These are phyloP conservation scores for Turnix velox DNA, from an alignment of 2,113 vertebrate species.

Conservation along the genomic window DNA sequence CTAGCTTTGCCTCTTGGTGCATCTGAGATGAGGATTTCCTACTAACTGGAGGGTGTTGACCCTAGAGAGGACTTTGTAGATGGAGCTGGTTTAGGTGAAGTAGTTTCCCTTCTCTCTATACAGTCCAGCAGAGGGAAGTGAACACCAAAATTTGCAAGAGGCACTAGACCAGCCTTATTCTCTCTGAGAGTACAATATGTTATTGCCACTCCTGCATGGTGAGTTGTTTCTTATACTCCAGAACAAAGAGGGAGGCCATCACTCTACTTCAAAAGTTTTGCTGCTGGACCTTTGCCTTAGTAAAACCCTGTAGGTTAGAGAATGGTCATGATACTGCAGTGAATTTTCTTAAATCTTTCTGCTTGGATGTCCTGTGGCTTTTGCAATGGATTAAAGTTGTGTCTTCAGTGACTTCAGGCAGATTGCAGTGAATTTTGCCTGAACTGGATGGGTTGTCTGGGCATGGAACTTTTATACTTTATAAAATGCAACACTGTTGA, in stretches of 20 bases:
- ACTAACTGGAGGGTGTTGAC: not conserved
- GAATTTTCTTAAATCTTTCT: not conserved
- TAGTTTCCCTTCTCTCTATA: not conserved
- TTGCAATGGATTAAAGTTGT: fast-evolving
- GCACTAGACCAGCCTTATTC: not conserved
- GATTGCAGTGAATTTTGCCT: not conserved
- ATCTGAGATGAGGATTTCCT: not conserved
- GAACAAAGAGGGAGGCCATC: not conserved
- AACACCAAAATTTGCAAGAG: not conserved
- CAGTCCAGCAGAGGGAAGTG: conserved; percentile 20
- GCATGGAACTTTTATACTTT: not conserved
- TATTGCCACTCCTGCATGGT: not conserved
- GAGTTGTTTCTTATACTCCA: not conserved
- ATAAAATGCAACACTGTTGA: not conserved
- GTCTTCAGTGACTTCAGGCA: not conserved
- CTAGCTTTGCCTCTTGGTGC: not conserved
- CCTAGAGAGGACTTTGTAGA: not conserved
- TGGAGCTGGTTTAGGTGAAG: not conserved
- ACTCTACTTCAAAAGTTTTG: not conserved
- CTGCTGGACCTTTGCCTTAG: not conserved
- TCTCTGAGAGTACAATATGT: not conserved
- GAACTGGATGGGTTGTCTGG: not conserved
- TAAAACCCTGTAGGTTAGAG: not conserved
- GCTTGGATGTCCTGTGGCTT: not conserved
- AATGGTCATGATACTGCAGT: not conserved